These are phyloP conservation scores for Aegotheles bennettii DNA, from an alignment of 2,113 vertebrate species.

Conservation along the genomic window DNA sequence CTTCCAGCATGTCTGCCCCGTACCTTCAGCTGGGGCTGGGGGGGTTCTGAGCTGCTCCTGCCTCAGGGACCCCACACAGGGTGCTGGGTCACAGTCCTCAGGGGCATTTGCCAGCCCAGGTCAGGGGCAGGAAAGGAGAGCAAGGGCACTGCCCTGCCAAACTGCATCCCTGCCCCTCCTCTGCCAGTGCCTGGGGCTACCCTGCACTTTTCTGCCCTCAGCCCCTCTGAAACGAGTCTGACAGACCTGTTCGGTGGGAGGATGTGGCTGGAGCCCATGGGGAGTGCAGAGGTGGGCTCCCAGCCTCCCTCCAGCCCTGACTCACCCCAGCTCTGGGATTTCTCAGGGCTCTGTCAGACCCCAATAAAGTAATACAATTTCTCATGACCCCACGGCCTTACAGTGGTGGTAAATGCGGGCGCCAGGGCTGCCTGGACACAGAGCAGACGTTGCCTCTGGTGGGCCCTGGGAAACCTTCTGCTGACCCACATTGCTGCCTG, in stretches of 20 bases:
- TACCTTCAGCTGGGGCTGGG: rapidly evolving
- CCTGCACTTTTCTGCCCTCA: neutral
- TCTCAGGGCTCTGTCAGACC: slow-evolving; percentile 35
- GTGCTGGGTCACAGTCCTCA: rapidly evolving
- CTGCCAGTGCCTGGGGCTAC: neutral
- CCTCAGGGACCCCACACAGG: neutral
- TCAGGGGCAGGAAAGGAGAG: rapidly evolving
- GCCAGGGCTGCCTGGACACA: neutral
- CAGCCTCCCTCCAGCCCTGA: neutral
- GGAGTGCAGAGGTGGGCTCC: neutral
- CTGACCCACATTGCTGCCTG: neutral
- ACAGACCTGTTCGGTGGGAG: neutral
- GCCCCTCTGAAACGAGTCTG: neutral
- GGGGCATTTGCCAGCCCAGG: neutral
- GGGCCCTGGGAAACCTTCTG: neutral
- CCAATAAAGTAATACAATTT: slow-evolving; percentile 14
- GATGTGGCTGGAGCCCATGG: neutral
- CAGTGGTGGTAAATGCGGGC: neutral
- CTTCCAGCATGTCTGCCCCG: rapidly evolving
- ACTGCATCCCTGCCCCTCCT: neutral
- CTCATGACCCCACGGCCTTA: slow-evolving; percentile 19
- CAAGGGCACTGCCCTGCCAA: neutral
- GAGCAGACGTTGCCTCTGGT: slow-evolving; percentile 4
- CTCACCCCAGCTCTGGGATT: neutral
- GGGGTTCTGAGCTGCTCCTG: neutral